phyloP scores from a whole-genome alignment of 2,113 vertebrate genomes.

The Chlorodrepanis virens region DNA sequence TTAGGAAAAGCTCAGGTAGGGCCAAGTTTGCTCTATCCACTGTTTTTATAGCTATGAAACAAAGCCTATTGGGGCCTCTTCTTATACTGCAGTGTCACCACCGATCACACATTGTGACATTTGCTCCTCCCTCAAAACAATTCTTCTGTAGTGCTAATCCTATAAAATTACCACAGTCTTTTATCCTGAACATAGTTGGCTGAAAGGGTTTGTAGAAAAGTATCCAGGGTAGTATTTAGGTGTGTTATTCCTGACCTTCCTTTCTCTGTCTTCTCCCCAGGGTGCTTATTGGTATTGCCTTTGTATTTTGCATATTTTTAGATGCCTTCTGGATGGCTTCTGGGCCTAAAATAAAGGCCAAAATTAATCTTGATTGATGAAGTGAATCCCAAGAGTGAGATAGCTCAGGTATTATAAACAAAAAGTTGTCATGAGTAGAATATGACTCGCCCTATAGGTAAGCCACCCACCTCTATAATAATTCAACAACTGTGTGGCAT shows the following conservation, averaged over 20 bases:
- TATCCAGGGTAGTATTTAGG: not conserved
- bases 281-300: not conserved
- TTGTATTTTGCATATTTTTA: not conserved
- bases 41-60: not conserved
- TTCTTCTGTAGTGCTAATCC: slow-evolving; percentile 29
- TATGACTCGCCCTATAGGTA: not conserved
- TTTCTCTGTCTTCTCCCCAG: not conserved
- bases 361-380: not conserved
- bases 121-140: not conserved
- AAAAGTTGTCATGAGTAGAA: not conserved
- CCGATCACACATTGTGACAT: not conserved
- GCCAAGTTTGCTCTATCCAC: not conserved
- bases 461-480: not conserved
- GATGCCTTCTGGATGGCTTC: not conserved
- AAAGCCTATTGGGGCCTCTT: not conserved
- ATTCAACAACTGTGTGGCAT: not conserved
- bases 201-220: not conserved
- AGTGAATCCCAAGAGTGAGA: not conserved
- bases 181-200: not conserved
- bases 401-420: not conserved
- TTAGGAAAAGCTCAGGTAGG: slow-evolving; percentile 43
- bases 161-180: not conserved
- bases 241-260: not conserved
- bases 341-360: not conserved
- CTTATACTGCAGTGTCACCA: not conserved